Evolutionary conservation across 2,888 invertebrate species (phyloP).

Genomic region (Priocnemis perturbator): DNA sequence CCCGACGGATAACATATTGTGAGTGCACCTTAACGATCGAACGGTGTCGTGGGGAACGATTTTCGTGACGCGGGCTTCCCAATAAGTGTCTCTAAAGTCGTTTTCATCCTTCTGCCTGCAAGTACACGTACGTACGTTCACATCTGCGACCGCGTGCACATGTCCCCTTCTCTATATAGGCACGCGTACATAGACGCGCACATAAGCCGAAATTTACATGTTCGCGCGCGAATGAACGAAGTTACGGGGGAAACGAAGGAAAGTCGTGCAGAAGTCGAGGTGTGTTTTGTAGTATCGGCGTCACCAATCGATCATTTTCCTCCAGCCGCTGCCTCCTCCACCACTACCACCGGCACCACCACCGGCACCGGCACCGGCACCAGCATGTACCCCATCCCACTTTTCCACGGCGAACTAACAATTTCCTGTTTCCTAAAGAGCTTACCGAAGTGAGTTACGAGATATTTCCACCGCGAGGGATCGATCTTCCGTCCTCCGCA

Average conservation of each 20-base stretch:
- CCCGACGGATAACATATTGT: slow-evolving; percentile 32
- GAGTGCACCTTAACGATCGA: slow-evolving; percentile 27
- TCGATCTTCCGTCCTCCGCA: slow-evolving; percentile 65
- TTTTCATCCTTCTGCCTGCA: slow-evolving; percentile 19
- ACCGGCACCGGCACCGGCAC: no score
- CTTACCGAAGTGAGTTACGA: slow-evolving; percentile 71
- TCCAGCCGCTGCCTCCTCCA: slow-evolving; percentile 7
- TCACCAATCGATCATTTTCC: slow-evolving; percentile 68
- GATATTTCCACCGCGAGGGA: slow-evolving; percentile 67
- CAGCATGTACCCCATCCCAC: slow-evolving; percentile 35
- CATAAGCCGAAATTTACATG: no score
- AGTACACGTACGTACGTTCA: slow-evolving; percentile 23
- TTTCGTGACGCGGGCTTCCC: slow-evolving; percentile 29
- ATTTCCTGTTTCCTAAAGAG: slow-evolving; percentile 73
- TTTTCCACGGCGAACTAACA: slow-evolving; percentile 67
- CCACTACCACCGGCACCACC: no score
- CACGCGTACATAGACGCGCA: no score
- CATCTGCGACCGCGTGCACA: not conserved
- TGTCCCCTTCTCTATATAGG: no score
- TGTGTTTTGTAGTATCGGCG: slow-evolving; percentile 50
- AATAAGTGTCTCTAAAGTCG: slow-evolving; percentile 40
- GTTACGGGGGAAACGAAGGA: not conserved
- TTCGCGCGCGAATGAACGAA: no score
- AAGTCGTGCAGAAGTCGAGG: slow-evolving; percentile 12
- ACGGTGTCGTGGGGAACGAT: not conserved